Evolutionary conservation across 2,888 invertebrate species (phyloP), one percentile per base, ranked within the genome.

Genomic region (Acanthococcus lagerstroemiae): DNA sequence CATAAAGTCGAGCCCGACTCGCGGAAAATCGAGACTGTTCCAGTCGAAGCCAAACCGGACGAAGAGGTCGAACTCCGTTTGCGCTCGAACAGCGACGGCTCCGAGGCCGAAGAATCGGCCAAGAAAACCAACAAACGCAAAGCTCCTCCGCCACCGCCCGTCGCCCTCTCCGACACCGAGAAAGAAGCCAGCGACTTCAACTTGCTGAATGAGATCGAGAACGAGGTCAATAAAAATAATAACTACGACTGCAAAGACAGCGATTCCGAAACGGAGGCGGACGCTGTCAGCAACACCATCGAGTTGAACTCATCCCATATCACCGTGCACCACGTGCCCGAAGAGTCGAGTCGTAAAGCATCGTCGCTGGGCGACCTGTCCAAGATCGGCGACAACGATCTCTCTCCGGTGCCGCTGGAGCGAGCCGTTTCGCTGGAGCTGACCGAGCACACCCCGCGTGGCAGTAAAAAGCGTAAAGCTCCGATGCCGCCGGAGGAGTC

Each of bases 361-460:
- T 86, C 88, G 0, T 89, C 88, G 44, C 79, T 89, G 1, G 89
- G 88, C 0, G 89, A 90, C 75, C 77, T 90, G 57, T 87, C 88
- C 0, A 83, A 84, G 73, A 84, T 88, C 68, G 55, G 26, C 4
- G 72, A 74, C 22, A 71, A 72, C 19, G 37, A 48, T 12, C 50
- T 37, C 19, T 46, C 50, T 3, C 44, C 55, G 4, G 71, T 74
- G 0, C 55, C 55, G 6, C 70, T 77, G 24, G 89, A 90, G 76
- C 79, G 89, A 69, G 88, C 90, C 0, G 88, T 89, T 74, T 89
- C 89, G 72, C 77, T 90, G 50, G 90, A 90, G 70, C 65, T 73
- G 45, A 71, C 70, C 22, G 72, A 73, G 65, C 72, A 72, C 15
- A 71, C 71, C 6, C 73, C 72, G 24, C 67, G 69, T 44, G 70